These are phyloP conservation scores for Drymodes brunneopygia DNA, from an alignment of 2,113 vertebrate species.

Conservation along the genomic window DNA sequence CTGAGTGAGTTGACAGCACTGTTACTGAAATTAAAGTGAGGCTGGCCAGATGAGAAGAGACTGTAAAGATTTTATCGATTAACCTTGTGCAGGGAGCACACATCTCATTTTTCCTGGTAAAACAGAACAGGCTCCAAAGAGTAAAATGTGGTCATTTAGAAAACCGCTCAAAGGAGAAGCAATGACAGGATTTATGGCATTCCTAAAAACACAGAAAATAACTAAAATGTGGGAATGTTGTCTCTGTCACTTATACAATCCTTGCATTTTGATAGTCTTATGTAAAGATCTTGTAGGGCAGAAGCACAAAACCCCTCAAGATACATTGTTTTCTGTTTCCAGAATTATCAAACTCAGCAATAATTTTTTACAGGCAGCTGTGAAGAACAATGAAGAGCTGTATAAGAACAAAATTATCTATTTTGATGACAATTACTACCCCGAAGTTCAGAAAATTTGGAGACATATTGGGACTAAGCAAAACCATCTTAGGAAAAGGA, in stretches of 20 bases:
- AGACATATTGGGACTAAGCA: neutral
- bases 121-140: conserved; percentile 20
- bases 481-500: conserved; percentile 1
- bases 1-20: neutral
- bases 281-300: neutral
- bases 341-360: conserved; percentile 30
- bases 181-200: conserved; percentile 49
- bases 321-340: neutral
- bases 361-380: neutral
- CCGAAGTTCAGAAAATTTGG: conserved; percentile 48
- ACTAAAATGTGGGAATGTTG: conserved; percentile 18
- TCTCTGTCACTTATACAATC: conserved; percentile 6
- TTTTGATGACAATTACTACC: conserved; percentile 44
- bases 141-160: conserved; percentile 29
- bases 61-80: conserved; percentile 43
- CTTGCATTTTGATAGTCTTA: neutral
- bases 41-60: conserved; percentile 24
- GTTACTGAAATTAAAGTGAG: conserved; percentile 31
- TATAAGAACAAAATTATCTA: conserved; percentile 31
- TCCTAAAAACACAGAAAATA: conserved; percentile 36
- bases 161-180: neutral
- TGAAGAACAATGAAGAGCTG: conserved; percentile 36
- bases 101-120: conserved; percentile 46
- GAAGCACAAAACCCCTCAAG: neutral
- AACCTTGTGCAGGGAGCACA: conserved; percentile 26